Evolutionary conservation across 2,888 invertebrate species (phyloP).

Genomic region (Sphaerophoria rueppellii): DNA sequence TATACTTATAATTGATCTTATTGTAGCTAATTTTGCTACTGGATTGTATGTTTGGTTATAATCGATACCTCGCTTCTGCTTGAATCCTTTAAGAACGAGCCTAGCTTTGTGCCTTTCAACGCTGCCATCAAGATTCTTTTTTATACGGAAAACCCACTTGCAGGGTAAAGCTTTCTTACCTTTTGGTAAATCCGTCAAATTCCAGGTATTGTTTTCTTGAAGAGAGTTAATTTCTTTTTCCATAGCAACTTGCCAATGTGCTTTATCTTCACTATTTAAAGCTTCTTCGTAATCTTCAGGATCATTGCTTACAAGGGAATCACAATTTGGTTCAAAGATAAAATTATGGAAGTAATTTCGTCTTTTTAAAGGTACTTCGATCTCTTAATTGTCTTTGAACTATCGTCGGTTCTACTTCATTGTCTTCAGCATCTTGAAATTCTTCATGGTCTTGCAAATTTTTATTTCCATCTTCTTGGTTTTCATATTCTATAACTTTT

Average conservation of each 20-base stretch:
- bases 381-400: too few relatives aligned
- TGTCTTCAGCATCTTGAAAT: too few relatives aligned
- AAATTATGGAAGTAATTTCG: neutral
- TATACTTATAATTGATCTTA: slow-evolving; percentile 70
- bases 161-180: slow-evolving; percentile 49
- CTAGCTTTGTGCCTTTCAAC: slow-evolving; percentile 61
- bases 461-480: too few relatives aligned
- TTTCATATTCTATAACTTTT: too few relatives aligned
- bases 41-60: slow-evolving; percentile 75
- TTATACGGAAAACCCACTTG: slow-evolving; percentile 68
- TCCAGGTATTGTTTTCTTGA: slow-evolving; percentile 64
- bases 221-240: slow-evolving; percentile 65
- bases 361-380: too few relatives aligned
- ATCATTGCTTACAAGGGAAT: neutral
- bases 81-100: slow-evolving; percentile 27
- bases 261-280: slow-evolving; percentile 38
- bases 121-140: slow-evolving; percentile 23
- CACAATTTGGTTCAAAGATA: neutral
- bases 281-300: slow-evolving; percentile 57
- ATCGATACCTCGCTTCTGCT: slow-evolving; percentile 70
- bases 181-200: slow-evolving; percentile 41
- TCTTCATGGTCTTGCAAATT: too few relatives aligned
- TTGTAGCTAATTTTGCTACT: slow-evolving; percentile 74
- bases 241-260: slow-evolving; percentile 71
- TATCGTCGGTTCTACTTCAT: too few relatives aligned